Evolutionary conservation across 2,797 vertebrate species (phyloP), one percentile per base, ranked within the genome.

Genomic region (Adelosebastes latens): DNA sequence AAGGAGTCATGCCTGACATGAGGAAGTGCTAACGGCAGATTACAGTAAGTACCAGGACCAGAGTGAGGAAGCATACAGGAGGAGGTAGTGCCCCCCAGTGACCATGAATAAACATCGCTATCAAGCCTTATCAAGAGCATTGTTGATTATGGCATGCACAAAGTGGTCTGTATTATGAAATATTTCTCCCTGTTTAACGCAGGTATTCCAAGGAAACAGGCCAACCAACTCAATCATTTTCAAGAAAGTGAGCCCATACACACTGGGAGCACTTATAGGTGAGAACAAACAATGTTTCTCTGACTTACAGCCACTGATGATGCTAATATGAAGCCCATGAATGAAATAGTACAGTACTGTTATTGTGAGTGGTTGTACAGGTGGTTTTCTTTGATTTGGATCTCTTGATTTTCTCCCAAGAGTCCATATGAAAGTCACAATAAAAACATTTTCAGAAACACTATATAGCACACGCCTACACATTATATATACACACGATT

Each of bases 131-230:
- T 56, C 1, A 4, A 3, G 11, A 12, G 4, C 1, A 11, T 63
- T 18, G 34, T 20, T 67, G 12, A 53, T 20, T 8, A 55, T 27
- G 4, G 2, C 13, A 4, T 20, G 42, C 8, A 63, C 24, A 74
- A 9, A 18, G 12, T 22, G 18, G 7, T 72, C 7, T 42, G 8
- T 14, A 7, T 68, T 7, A 4, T 64, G 1, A 27, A 55, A 27
- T 8, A 6, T 81, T 20, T 84, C 5, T 25, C 2, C 24, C 52
- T 68, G 6, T 88, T 89, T 36, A 46, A 75, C 60, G 1, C 92
- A 99, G 99, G 98, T 99, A 72, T 99, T 99, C 92, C 97, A 98
- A 94, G 98, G 99, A 93, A 99, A 99, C 93, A 96, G 97, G 82
- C 98, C 99, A 77, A 99, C 97, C 63, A 99, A 96, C 89, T 99